These are phyloP conservation scores for Drosophila insularis DNA, from an alignment of 1,140 invertebrate species.

Conservation along the genomic window DNA sequence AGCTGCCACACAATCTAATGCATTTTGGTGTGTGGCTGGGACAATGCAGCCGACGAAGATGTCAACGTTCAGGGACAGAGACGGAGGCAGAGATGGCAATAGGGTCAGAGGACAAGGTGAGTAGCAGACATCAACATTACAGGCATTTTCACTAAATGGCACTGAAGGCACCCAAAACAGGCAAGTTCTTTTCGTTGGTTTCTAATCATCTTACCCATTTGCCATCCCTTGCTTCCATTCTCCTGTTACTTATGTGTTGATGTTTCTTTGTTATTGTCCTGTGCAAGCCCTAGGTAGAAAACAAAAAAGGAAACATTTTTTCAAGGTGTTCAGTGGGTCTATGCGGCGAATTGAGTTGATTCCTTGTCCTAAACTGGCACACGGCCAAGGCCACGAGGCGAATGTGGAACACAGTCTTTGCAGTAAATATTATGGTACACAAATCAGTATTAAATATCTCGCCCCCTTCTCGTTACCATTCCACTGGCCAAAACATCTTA, in stretches of 20 bases:
- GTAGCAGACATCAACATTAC: slow-evolving; percentile 54
- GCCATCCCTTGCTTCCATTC: not conserved
- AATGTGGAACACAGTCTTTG: slow-evolving; percentile 49
- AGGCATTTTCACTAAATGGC: slow-evolving; percentile 76
- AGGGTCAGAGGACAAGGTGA: not conserved
- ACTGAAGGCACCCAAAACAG: slow-evolving; percentile 44
- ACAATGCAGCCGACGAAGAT: slow-evolving; percentile 57
- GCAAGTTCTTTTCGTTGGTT: slow-evolving; percentile 1
- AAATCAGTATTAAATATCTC: slow-evolving; percentile 67
- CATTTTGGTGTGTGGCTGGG: slow-evolving; percentile 46
- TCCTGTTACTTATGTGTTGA: slow-evolving; percentile 27
- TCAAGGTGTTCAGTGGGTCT: slow-evolving; percentile 65
- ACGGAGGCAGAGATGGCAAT: slow-evolving; percentile 5
- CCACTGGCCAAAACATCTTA: slow-evolving; percentile 2
- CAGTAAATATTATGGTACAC: slow-evolving; percentile 55
- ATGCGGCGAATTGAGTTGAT: slow-evolving; percentile 56
- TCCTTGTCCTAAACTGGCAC: slow-evolving; percentile 47
- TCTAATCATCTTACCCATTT: not conserved
- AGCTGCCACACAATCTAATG: slow-evolving; percentile 63
- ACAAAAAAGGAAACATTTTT: not conserved
- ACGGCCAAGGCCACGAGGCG: slow-evolving; percentile 54
- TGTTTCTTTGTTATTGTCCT: slow-evolving; percentile 48
- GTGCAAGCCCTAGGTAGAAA: slow-evolving; percentile 43
- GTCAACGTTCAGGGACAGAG: slow-evolving; percentile 37
- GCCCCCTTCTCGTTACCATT: not conserved